Base-by-base conservation (phyloP, 2,888 invertebrate genomes). In the Lycophotia porphyrea region DNA sequence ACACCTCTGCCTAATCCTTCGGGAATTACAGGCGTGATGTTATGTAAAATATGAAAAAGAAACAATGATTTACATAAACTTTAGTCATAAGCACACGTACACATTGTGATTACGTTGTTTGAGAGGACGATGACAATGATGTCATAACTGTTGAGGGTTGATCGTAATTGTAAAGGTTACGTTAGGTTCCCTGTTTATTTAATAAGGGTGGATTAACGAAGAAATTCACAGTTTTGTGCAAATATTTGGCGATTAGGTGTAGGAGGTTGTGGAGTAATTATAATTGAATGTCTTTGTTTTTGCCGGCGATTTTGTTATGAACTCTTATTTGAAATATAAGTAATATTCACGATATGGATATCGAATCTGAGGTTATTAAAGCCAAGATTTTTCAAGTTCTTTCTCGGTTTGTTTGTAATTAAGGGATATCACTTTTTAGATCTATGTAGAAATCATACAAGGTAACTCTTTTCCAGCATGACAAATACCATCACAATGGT, bases 101-200 rank as follows among this genome's bases (percentile, higher is more conserved):
- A 9, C 76, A 31, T 74, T 73, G 71, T 81, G 82, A 84, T 84
- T 82, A 78, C 58, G 71, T 80, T 84, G 78, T 84, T 88, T 76
- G 69, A 77, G 75, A 83, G 73, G 65, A 65, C 52, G 74, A 75
- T 71, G 70, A 58, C 68, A 78, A 86, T 87, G 88, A 82, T 76
- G 71, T 82, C 82, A 84, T 86, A 84, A 84, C 87, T 69, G 70
- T 81, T 64, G 69, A 74, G 86, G 87, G 88, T 78, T 71, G 84
- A 84, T 86, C 34, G 76, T 88, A 86, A 86, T 86, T 86, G 80
- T 65, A 61, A 47, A 84, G 80, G 82, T 76, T 66, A 73, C 49
- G 67, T 63, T 63, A 39, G 39, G 39, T 8, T 8, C 9, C 69
- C 27, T 65, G 72, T 85, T 87, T 80, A 65, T 83, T 76, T 79